These are phyloP conservation scores for Leucophenga montana DNA, from an alignment of 2,888 invertebrate species.

Conservation along the genomic window DNA sequence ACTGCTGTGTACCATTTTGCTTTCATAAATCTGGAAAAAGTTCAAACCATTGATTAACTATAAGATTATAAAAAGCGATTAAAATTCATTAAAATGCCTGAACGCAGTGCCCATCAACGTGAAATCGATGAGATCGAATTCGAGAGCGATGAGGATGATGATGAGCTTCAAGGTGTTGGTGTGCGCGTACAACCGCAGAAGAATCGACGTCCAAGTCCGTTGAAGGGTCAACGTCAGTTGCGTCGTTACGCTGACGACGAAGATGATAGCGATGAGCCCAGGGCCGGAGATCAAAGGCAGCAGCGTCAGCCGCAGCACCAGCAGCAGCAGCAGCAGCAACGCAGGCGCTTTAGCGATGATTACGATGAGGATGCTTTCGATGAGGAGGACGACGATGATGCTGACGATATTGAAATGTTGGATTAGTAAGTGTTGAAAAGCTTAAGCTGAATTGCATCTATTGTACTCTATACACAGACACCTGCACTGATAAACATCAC, in stretches of 20 bases:
- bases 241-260: constrained; percentile 17
- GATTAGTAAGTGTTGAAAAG: constrained; percentile 64
- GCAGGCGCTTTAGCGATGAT: constrained; percentile 55
- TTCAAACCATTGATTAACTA: too few species aligned
- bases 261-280: constrained; percentile 10
- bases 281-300: neutral
- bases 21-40: too few species aligned
- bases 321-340: constrained; percentile 44
- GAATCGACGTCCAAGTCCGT: constrained; percentile 47
- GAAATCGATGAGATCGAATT: constrained; percentile 66
- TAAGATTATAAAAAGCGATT: too few species aligned
- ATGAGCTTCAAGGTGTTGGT: constrained; percentile 67
- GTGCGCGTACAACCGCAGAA: constrained; percentile 53
- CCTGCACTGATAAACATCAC: too few species aligned
- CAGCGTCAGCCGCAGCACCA: constrained; percentile 28
- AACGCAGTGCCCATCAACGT: constrained; percentile 56
- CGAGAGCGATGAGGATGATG: constrained; percentile 69
- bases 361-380: constrained; percentile 51
- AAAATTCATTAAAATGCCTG: constrained; percentile 55
- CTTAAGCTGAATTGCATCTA: too few species aligned
- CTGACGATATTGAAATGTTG: constrained; percentile 65
- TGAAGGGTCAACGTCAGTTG: constrained; percentile 10
- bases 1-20: constrained; percentile 33
- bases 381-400: constrained; percentile 52
- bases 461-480: too few species aligned